phyloP scores from a whole-genome alignment of 2,113 vertebrate species.

The Pomatostomus ruficeps region DNA sequence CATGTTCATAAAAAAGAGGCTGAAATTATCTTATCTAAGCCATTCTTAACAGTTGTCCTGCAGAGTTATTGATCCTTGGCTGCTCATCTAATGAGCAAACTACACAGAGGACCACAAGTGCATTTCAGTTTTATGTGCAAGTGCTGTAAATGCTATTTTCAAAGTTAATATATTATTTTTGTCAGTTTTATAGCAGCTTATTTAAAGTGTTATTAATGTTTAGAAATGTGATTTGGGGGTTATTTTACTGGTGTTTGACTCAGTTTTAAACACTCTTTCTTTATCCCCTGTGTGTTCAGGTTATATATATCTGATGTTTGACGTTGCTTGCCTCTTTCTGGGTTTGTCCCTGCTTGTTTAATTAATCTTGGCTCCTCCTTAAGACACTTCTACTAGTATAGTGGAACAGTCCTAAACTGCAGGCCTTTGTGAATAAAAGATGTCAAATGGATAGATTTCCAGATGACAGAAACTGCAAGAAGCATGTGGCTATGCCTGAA shows the following conservation, averaged over 20 bases:
- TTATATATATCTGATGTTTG: neutral
- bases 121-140: conserved; percentile 54
- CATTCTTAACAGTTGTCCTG: conserved; percentile 30
- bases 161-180: conserved; percentile 53
- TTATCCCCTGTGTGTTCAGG: neutral
- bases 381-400: neutral
- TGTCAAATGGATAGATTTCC: neutral
- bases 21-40: conserved; percentile 10
- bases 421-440: neutral
- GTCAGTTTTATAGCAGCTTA: conserved; percentile 51
- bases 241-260: conserved; percentile 50
- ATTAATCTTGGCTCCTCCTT: neutral
- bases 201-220: conserved; percentile 60
- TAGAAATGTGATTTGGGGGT: conserved; percentile 27
- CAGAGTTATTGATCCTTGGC: conserved; percentile 43
- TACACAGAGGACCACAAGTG: conserved; percentile 32
- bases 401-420: neutral
- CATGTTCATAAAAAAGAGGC: neutral
- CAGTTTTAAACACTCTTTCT: conserved; percentile 15
- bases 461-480: neutral
- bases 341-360: neutral
- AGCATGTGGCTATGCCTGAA: neutral
- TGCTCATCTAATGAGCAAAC: conserved; percentile 40
- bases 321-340: neutral
- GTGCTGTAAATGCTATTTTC: conserved; percentile 29